These are phyloP conservation scores for Spatulosminthurus flaviceps DNA, from an alignment of 2,888 invertebrate genomes.

Conservation along the genomic window DNA sequence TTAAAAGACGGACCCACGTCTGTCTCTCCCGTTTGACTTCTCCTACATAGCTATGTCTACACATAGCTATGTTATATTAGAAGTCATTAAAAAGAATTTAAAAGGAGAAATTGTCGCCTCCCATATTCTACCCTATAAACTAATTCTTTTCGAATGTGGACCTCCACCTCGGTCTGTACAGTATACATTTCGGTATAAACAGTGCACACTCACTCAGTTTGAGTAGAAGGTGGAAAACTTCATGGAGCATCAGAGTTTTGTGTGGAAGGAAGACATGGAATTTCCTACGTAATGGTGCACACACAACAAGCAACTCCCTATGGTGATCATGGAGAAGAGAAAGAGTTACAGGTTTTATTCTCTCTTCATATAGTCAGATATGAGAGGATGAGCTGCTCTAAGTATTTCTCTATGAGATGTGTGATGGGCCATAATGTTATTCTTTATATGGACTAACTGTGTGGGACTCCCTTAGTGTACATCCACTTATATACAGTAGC, in stretches of 20 bases:
- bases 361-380: background rate
- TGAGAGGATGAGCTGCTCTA: background rate
- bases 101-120: conserved; percentile 18
- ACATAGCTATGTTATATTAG: background rate
- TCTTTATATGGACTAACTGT: background rate
- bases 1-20: background rate
- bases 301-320: too few species aligned
- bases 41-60: background rate
- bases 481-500: background rate
- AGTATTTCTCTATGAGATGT: conserved; percentile 18
- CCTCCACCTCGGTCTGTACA: background rate
- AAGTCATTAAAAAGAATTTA: conserved; percentile 14
- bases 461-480: background rate
- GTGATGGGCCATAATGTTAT: conserved; percentile 6
- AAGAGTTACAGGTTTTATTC: conserved; percentile 13
- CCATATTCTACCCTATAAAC: conserved; percentile 2
- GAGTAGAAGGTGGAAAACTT: too few species aligned
- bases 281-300: too few species aligned
- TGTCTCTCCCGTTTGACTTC: background rate
- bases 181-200: background rate
- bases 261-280: too few species aligned
- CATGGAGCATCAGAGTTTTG: too few species aligned
- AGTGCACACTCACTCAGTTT: background rate
- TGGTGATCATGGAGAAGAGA: background rate
- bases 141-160: conserved; percentile 10